phyloP scores from a whole-genome alignment of 1,140 invertebrate genomes.

The Achroia grisella region DNA sequence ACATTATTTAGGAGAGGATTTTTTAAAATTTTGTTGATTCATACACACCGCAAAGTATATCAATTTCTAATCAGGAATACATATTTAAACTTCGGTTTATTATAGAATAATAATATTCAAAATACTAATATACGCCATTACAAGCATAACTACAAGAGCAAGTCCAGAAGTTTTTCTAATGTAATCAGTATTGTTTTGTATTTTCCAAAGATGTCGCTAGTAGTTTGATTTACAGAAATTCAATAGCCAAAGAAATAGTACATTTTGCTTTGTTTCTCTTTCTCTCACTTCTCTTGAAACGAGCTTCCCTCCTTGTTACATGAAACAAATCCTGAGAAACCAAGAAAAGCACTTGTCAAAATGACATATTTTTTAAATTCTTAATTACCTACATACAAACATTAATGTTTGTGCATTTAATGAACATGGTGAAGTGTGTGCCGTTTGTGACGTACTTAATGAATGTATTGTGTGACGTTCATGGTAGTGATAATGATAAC shows the following conservation, averaged over 20 bases:
- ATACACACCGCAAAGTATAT: too few relatives aligned
- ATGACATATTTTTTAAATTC: neutral
- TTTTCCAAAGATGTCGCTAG: conserved; percentile 44
- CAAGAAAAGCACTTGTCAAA: neutral
- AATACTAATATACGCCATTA: conserved; percentile 9
- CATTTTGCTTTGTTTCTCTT: conserved; percentile 30
- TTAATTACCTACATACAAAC: too few relatives aligned
- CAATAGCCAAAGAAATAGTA: conserved; percentile 27
- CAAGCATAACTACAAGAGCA: conserved; percentile 21
- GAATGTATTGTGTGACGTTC: conserved; percentile 43
- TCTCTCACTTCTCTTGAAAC: conserved; percentile 14
- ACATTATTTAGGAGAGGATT: too few relatives aligned
- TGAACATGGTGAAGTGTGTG: conserved; percentile 10
- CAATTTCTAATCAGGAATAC: too few relatives aligned
- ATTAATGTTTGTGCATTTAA: too few relatives aligned
- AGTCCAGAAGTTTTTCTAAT: conserved; percentile 15
- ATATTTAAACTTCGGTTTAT: neutral
- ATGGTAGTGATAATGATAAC: conserved; percentile 62
- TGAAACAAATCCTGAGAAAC: neutral
- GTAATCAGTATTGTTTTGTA: conserved; percentile 2
- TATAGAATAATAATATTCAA: conserved; percentile 2
- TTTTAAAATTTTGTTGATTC: too few relatives aligned
- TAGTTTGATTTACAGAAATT: conserved; percentile 50
- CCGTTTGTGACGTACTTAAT: conserved; percentile 39
- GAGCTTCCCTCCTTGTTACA: neutral